These are phyloP conservation scores for Argyresthia goedartella DNA, from an alignment of 2,888 invertebrate genomes.

Conservation along the genomic window DNA sequence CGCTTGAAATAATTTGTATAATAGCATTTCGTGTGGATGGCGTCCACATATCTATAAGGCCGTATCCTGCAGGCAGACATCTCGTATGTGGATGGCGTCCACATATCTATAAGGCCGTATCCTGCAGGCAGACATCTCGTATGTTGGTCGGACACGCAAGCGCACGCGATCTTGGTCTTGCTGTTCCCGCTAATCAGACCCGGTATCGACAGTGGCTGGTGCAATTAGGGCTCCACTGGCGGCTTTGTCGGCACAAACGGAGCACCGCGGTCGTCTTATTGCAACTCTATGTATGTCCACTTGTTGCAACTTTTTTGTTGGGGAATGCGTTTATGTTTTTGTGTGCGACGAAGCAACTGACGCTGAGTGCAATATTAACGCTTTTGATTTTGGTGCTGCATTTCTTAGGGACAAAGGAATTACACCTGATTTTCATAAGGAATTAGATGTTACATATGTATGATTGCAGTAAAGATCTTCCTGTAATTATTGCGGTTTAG, in stretches of 20 bases:
- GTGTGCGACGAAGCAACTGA: neutral
- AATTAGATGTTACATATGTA: too few species aligned
- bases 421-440: too few species aligned
- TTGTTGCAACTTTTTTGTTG: neutral
- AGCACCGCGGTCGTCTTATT: neutral
- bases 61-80: conserved; percentile 15
- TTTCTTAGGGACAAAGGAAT: neutral
- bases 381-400: neutral
- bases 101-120: conserved; percentile 5
- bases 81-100: conserved; percentile 18
- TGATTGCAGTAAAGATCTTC: too few species aligned
- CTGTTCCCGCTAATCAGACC: conserved; percentile 48
- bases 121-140: conserved; percentile 14
- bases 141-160: conserved; percentile 27
- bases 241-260: conserved; percentile 14
- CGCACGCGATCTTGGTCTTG: conserved; percentile 39
- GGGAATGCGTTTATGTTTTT: neutral
- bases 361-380: too few species aligned
- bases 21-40: conserved; percentile 37
- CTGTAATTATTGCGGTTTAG: too few species aligned
- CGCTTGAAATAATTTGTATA: conserved; percentile 14
- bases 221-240: conserved; percentile 56
- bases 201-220: conserved; percentile 43
- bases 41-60: conserved; percentile 8
- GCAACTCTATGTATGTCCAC: neutral